Evolutionary conservation across 2,888 invertebrate genomes (phyloP), one percentile per base, ranked within the genome.

Genomic region (Alcis repandata): DNA sequence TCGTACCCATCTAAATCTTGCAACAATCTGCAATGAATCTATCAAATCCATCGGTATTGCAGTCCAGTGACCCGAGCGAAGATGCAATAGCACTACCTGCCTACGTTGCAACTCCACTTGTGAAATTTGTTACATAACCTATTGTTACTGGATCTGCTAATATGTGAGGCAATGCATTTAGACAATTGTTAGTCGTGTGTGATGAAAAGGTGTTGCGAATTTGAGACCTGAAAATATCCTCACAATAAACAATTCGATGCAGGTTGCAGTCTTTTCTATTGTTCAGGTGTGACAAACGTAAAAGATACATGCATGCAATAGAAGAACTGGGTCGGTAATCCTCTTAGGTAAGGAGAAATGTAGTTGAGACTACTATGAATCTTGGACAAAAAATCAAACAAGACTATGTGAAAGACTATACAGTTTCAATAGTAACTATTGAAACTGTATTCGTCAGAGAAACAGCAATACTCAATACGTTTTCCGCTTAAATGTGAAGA

Each of bases 121-220:
- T 22, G 64, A 59, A 56, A 49, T 13, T 0, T 0, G 3, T 65
- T 65, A 36, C 60, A 40, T 60, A 49, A 65, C 45, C 60, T 15
- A 65, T 65, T 65, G 65, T 65, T 59, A 63, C 54, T 51, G 59
- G 36, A 45, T 27, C 64, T 48, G 58, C 40, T 53, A 20, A 59
- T 49, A 20, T 45, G 56, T 63, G 52, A 36, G 36, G 48, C 63
- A 63, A 63, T 15, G 46, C 22, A 43, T 48, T 63, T 53, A 58
- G 33, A 64, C 59, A 45, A 60, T 64, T 64, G 59, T 17, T 33
- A 22, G 36, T 58, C 63, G 27, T 33, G 15, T 56, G 59, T 64
- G 64, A 49, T 59, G 64, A 64, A 59, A 64, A 56, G 32, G 54
- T 11, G 54, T 64, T 59, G 54, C 59, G 32, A 40, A 53, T 63